Conservation (phyloP, 2,888 invertebrate genomes). For the Rhogogaster chlorosoma region DNA sequence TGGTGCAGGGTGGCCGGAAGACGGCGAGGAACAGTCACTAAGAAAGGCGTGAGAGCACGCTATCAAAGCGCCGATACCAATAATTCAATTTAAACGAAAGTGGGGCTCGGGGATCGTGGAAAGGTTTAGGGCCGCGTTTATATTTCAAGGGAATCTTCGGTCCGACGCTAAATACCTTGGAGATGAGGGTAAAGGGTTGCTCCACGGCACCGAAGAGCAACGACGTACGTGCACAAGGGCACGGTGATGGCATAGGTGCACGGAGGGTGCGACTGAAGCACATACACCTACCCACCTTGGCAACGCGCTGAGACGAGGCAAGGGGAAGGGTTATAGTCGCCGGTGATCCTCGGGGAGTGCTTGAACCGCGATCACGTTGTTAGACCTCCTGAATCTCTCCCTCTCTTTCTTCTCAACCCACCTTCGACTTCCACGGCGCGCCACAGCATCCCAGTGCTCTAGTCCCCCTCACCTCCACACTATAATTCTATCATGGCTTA, state of each 20-base stretch:
- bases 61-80: constrained; percentile 45
- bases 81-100: constrained; percentile 46
- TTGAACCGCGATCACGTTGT: constrained; percentile 71
- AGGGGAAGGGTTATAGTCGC: constrained; percentile 46
- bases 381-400: constrained; percentile 60
- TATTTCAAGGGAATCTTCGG: constrained; percentile 43
- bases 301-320: constrained; percentile 10
- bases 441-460: not conserved
- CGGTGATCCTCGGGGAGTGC: constrained; percentile 69
- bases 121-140: constrained; percentile 46
- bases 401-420: constrained; percentile 41
- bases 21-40: constrained; percentile 2
- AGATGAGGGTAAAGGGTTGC: constrained; percentile 47
- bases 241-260: constrained; percentile 30
- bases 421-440: constrained; percentile 20
- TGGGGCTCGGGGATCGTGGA: constrained; percentile 35
- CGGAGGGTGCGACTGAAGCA: constrained; percentile 8
- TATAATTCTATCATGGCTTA: constrained; percentile 47
- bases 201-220: not conserved
- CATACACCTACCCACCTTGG: not conserved
- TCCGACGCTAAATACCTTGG: constrained; percentile 47
- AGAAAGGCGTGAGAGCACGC: constrained; percentile 28
- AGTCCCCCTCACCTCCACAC: constrained; percentile 12
- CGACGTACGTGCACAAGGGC: constrained; percentile 45
- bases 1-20: not conserved